Conservation (phyloP, 2,797 vertebrate genomes). For the Tangara arthus region DNA sequence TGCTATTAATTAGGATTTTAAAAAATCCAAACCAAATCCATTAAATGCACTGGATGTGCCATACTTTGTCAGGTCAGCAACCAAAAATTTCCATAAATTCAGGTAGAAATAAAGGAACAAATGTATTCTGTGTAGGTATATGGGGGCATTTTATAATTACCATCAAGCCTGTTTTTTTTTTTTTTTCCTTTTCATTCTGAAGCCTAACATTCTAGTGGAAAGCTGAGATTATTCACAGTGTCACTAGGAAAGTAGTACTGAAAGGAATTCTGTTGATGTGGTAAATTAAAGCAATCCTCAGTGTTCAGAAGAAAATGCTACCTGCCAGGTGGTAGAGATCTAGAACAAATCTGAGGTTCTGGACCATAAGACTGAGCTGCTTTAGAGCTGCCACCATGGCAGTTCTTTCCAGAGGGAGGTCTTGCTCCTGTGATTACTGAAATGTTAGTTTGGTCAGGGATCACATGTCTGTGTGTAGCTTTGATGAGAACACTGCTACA, state of each 20-base stretch:
- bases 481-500: not conserved
- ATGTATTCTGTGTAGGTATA: not conserved
- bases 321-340: not conserved
- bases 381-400: not conserved
- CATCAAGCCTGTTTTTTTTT: rapidly evolving
- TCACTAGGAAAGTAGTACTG: not conserved
- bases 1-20: not conserved
- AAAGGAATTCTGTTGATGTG: not conserved
- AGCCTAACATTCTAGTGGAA: not conserved
- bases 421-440: not conserved
- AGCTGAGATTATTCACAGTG: not conserved
- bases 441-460: not conserved
- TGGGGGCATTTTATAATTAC: not conserved
- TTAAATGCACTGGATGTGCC: not conserved
- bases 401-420: not conserved
- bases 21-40: not conserved
- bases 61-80: not conserved
- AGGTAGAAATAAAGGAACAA: not conserved
- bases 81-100: not conserved
- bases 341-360: not conserved
- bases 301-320: not conserved
- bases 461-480: rapidly evolving
- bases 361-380: not conserved
- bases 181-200: not conserved
- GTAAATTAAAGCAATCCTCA: not conserved